Base-by-base conservation (phyloP, 35 echinoderm and acorn worm genomes). In the Apostichopus californicus region DNA sequence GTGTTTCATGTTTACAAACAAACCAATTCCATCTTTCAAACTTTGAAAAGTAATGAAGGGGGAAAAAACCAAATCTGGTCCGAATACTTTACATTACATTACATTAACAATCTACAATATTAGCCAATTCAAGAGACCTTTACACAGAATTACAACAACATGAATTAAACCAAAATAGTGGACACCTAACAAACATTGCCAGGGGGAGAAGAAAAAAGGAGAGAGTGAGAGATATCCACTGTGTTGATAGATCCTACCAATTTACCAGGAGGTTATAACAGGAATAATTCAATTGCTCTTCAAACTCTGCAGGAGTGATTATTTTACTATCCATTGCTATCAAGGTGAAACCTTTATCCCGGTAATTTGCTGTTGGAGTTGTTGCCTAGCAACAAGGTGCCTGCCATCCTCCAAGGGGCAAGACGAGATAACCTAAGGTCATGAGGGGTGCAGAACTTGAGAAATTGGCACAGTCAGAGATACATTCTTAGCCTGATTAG, bases 261-360 rank as follows among this genome's bases (percentile, higher is more conserved):
- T 75, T 75, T 75, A 75, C 14, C 71, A 75, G 71, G 71, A 75
- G 71, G 17, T 60, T 85, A 22, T 59, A 23, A 58, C 81, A 85
- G 55, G 81, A 85, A 85, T 85, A 85, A 85, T 85, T 85, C 81
- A 85, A 85, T 85, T 85, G 81, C 81, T 85, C 81, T 85, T 85
- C 57, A 6, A n/a, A 6, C 81, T 85, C 81, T 57, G 81, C 81
- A 85, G 81, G 81, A 58, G 57, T 58, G 81, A 75, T 75, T 18
- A 7, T 75, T 18, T 18, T 58, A 14, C 8, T 18, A 59, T 55
- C 17, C 17, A 85, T 9, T 20, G 57, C 55, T 21, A 5, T 8
- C 1, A 21, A 60, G 17, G 81, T 5, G 14, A 85, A 85, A 85
- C 57, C 57, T 85, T 56, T 58, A 23, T 56, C 14, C 11, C 9